Conservation (phyloP, 2,888 invertebrate species). For the Luperina testacea region DNA sequence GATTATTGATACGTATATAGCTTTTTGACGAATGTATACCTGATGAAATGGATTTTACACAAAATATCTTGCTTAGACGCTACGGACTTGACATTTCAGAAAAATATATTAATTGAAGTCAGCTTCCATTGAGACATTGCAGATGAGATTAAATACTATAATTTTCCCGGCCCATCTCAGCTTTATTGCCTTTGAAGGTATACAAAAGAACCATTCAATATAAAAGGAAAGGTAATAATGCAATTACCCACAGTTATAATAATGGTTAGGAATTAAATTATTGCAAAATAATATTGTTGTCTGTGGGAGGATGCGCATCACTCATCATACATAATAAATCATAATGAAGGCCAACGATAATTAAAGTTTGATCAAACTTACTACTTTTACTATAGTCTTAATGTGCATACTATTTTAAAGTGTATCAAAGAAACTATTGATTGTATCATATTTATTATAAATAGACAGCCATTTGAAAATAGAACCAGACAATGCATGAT, state of each 20-base stretch:
- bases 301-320: constrained; percentile 33
- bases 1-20: background rate
- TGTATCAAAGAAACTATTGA: background rate
- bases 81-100: background rate
- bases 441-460: background rate
- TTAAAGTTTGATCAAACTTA: constrained; percentile 29
- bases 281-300: constrained; percentile 38
- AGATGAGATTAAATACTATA: background rate
- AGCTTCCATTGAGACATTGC: background rate
- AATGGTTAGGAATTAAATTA: constrained; percentile 25
- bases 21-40: background rate
- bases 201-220: constrained; percentile 11
- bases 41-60: background rate
- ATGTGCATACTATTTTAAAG: constrained; percentile 7
- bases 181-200: background rate
- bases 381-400: background rate
- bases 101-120: background rate
- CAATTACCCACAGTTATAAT: constrained; percentile 22
- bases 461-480: too few relatives aligned
- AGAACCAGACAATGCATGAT: background rate
- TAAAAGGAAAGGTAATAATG: constrained; percentile 13
- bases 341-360: constrained; percentile 34
- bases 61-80: background rate
- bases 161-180: background rate
- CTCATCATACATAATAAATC: constrained; percentile 33